phyloP scores from a whole-genome alignment of 1,140 invertebrate genomes.

The Apis cerana region DNA sequence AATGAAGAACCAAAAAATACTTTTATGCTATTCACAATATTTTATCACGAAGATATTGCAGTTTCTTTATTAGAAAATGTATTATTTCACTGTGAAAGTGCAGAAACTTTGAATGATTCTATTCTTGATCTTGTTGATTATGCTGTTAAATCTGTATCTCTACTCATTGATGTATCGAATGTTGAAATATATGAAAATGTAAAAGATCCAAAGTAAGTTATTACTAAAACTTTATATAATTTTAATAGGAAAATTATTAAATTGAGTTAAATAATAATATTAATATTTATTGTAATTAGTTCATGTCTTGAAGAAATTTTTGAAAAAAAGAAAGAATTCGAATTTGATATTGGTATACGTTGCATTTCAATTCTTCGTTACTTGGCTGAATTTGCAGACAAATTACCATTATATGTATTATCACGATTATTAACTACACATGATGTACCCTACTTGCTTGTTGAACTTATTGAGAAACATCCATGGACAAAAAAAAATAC shows the following conservation, averaged over 20 bases:
- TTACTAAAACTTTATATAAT: constrained; percentile 3
- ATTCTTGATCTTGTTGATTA: constrained; percentile 90
- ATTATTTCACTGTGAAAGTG: constrained; percentile 87
- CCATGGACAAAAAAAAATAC: constrained; percentile 86
- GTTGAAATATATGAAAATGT: constrained; percentile 67
- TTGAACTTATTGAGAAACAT: constrained; percentile 84
- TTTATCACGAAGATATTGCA: constrained; percentile 87
- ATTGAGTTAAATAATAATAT: constrained; percentile 25
- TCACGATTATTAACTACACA: constrained; percentile 85
- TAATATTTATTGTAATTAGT: constrained; percentile 60
- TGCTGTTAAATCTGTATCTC: constrained; percentile 82
- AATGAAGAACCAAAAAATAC: constrained; percentile 85
- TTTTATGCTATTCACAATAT: constrained; percentile 87
- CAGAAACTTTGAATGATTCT: constrained; percentile 86
- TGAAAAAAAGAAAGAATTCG: constrained; percentile 84
- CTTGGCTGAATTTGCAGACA: constrained; percentile 81
- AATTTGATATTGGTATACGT: constrained; percentile 87
- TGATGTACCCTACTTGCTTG: constrained; percentile 88
- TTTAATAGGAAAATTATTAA: constrained; percentile 17
- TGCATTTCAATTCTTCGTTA: constrained; percentile 87
- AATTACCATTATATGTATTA: constrained; percentile 84
- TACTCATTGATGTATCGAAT: constrained; percentile 80
- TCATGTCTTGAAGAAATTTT: constrained; percentile 83
- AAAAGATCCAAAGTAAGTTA: constrained; percentile 60
- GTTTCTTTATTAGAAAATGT: constrained; percentile 88